Evolutionary conservation across 1,140 invertebrate species (phyloP), one percentile per base, ranked within the genome.

Genomic region (Zaprionus capensis): DNA sequence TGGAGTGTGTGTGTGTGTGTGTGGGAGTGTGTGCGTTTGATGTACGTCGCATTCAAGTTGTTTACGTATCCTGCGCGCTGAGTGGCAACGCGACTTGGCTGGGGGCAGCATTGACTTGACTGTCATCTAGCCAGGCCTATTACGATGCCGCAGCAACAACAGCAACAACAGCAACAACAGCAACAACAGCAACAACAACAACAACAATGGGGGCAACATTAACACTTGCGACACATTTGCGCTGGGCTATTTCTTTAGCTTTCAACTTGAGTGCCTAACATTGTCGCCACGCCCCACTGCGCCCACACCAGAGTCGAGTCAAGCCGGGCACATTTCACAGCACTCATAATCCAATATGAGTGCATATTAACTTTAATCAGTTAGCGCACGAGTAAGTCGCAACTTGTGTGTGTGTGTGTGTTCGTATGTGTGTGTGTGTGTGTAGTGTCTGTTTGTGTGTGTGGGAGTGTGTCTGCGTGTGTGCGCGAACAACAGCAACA

Each of bases 331-430:
- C 82, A 83, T 76, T 76, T 71, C 55, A 66, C 69, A 72, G 68
- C 74, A 71, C 74, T 76, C 74, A 76, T 76, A 72, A 76, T 71
- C 69, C 69, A 72, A 76, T 76, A 76, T 76, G 69, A 72, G 83
- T 77, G 84, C 84, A 88, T 86, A 88, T 86, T 86, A 86, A 83
- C 80, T 86, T 88, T 86, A 86, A 86, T 86, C 83, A 88, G 83
- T 86, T 88, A 58, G 82, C 82, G 55, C 73, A 66, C 61, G 68
- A 76, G 68, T 55, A 71, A 51, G 61, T 55, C 67, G 34, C 41
- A 26, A 9, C 41, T 17, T 22, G 20, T 22, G 46, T 22, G 20
- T 22, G 20, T 22, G 34, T 20, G 53, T n/a, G n/a, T n/a, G n/a
- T n/a, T n/a, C n/a, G n/a, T n/a, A n/a, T n/a, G 22, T 31, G 28